Evolutionary conservation across 2,797 vertebrate genomes (phyloP).

Genomic region (Poecilia picta): DNA sequence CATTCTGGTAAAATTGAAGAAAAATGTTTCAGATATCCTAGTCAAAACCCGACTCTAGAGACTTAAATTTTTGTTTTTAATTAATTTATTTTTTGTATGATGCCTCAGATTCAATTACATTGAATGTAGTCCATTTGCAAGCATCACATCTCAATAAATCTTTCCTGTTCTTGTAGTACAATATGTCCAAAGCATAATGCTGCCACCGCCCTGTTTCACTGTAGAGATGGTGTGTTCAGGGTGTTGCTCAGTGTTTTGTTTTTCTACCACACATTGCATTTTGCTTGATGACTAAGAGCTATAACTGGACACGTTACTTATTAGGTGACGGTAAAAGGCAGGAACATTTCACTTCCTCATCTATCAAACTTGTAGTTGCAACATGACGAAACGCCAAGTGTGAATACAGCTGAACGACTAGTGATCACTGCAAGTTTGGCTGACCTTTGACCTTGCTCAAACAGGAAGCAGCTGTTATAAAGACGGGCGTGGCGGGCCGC

Average conservation of each 20-base stretch:
- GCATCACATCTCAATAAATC: neutral
- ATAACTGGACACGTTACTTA: neutral
- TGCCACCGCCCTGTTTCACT: neutral
- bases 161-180: slow-evolving; percentile 43
- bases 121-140: neutral
- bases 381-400: neutral
- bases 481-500: slow-evolving; percentile 96
- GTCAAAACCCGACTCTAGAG: neutral
- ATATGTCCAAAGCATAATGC: neutral
- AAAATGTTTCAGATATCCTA: neutral
- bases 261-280: neutral
- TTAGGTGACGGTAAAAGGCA: neutral
- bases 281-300: neutral
- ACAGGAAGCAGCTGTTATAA: slow-evolving; percentile 96
- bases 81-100: neutral
- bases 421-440: slow-evolving; percentile 19
- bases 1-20: neutral
- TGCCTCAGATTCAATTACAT: neutral
- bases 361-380: neutral
- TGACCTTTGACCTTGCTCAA: slow-evolving; percentile 71
- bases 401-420: neutral
- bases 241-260: neutral
- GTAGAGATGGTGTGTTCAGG: too few relatives aligned
- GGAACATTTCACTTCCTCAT: neutral
- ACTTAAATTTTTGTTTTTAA: neutral